Percentiles rank a stretch among this genome's conserved stretches.
Conservation (phyloP, 1,140 invertebrate species). For the Alviniconcha marisindica region DNA sequence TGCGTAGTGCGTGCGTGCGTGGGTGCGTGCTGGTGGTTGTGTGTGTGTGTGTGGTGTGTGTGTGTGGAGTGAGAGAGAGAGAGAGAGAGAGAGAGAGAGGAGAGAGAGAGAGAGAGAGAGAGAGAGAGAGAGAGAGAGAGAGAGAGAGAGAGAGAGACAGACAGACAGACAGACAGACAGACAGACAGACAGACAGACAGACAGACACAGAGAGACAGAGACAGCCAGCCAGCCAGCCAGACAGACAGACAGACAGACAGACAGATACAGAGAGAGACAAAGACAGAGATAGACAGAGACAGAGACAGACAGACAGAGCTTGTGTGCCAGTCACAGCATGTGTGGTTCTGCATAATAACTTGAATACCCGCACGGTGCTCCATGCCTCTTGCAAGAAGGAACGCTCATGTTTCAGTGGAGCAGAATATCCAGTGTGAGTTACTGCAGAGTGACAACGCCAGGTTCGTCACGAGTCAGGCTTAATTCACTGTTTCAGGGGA, state of each 20-base stretch:
- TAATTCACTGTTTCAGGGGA: conserved; percentile 59
- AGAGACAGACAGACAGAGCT: too few species aligned
- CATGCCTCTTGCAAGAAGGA: too few species aligned
- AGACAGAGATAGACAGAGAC: too few species aligned
- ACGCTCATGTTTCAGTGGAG: background rate
- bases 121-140: too few species aligned
- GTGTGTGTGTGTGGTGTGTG: background rate
- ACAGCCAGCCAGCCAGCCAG: background rate
- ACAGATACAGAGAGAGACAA: too few species aligned
- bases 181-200: background rate
- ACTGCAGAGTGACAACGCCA: background rate
- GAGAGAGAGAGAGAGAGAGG: background rate
- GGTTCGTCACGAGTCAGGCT: too few species aligned
- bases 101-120: too few species aligned
- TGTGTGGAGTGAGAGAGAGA: background rate
- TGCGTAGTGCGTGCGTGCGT: background rate
- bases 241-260: too few species aligned
- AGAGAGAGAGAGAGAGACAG: too few species aligned
- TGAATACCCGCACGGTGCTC: too few species aligned
- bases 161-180: background rate
- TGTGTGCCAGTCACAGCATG: too few species aligned
- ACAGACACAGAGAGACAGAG: background rate
- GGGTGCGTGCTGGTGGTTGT: background rate
- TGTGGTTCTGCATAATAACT: too few species aligned
- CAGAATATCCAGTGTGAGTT: background rate